These are phyloP conservation scores for Delia radicum DNA, from an alignment of 1,140 invertebrate genomes.

Conservation along the genomic window DNA sequence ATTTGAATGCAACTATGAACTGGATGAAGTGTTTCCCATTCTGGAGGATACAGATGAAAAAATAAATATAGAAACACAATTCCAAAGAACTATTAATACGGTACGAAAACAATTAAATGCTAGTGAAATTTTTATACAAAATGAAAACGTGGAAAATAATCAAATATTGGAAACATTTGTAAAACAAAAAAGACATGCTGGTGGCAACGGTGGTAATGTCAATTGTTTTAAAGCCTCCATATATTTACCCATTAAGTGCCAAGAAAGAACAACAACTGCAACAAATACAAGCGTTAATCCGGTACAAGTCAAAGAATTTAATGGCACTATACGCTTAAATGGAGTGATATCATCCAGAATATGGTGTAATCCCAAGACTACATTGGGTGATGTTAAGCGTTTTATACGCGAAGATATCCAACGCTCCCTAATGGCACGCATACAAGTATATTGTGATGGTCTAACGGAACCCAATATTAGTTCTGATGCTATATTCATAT, in stretches of 20 bases:
- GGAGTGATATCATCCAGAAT: constrained; percentile 46
- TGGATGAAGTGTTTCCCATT: constrained; percentile 50
- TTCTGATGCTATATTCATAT: constrained; percentile 44
- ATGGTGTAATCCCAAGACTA: constrained; percentile 43
- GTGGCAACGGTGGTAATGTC: constrained; percentile 7
- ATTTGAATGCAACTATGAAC: constrained; percentile 48
- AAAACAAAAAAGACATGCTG: constrained; percentile 26
- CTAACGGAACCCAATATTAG: constrained; percentile 45
- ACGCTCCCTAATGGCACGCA: constrained; percentile 48
- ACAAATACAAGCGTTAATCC: constrained; percentile 31
- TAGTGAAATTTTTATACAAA: constrained; percentile 50
- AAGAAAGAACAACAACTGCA: no score
- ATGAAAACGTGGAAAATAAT: constrained; percentile 44
- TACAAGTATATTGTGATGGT: constrained; percentile 53
- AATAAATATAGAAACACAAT: constrained; percentile 52
- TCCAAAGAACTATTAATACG: constrained; percentile 42
- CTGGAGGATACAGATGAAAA: constrained; percentile 35
- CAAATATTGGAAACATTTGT: constrained; percentile 44
- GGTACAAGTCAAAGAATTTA: constrained; percentile 44
- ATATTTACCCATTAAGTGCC: constrained; percentile 46
- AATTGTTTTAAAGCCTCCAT: constrained; percentile 39
- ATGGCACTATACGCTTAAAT: constrained; percentile 41
- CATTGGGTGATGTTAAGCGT: constrained; percentile 46
- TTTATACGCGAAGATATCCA: constrained; percentile 49
- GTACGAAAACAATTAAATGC: constrained; percentile 42